Conservation (phyloP, 2,888 invertebrate species). For the Hyposoter dolosus region DNA sequence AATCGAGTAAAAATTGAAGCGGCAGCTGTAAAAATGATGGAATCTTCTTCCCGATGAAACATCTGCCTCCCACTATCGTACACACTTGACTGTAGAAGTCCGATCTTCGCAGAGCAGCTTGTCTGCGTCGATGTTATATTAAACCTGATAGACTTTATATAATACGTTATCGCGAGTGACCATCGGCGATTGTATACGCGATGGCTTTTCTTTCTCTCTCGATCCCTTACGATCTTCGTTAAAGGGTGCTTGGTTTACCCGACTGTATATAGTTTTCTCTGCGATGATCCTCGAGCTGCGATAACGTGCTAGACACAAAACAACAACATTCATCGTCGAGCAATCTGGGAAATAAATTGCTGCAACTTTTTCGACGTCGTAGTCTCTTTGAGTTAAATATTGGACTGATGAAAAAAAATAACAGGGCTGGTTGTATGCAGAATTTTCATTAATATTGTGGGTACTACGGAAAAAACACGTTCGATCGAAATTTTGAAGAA, state of each 20-base stretch:
- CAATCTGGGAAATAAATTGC: neutral
- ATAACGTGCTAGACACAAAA: slow-evolving; percentile 8
- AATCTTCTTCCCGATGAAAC: slow-evolving; percentile 70
- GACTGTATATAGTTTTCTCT: slow-evolving; percentile 7
- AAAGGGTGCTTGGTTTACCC: neutral
- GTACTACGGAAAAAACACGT: neutral
- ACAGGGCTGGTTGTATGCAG: neutral
- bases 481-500: neutral
- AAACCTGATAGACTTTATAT: slow-evolving; percentile 33
- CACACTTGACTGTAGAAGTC: slow-evolving; percentile 36
- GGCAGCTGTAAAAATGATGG: slow-evolving; percentile 66
- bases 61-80: slow-evolving; percentile 79
- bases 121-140: slow-evolving; percentile 54
- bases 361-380: neutral
- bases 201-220: slow-evolving; percentile 40
- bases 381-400: no score
- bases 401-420: no score
- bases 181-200: slow-evolving; percentile 57
- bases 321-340: neutral
- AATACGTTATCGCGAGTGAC: slow-evolving; percentile 54
- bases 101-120: slow-evolving; percentile 34
- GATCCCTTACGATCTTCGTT: slow-evolving; percentile 4
- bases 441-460: neutral
- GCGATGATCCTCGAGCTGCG: slow-evolving; percentile 1
- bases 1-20: slow-evolving; percentile 30